Base-by-base conservation (phyloP, 2,797 vertebrate genomes). In the Heteromormyrus szaboi region DNA sequence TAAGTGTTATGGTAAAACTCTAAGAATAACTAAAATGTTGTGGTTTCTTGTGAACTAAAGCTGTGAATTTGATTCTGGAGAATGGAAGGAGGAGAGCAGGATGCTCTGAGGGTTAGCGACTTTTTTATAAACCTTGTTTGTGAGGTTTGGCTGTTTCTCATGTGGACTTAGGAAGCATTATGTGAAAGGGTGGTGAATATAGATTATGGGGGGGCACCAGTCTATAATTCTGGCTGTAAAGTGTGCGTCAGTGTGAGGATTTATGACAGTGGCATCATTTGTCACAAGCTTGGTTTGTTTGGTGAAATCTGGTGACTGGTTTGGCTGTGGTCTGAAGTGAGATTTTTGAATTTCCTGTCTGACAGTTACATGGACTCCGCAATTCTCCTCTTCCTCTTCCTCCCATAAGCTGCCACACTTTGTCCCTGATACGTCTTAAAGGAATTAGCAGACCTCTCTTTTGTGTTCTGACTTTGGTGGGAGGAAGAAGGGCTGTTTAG, bases 261-360 rank as follows among this genome's bases (percentile, higher is more conserved):
- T 79, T 79, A 44, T 44, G 72, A 41, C 14, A n/a, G 37, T 19
- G 17, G 33, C 37, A 44, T 44, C 2, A 79, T 79, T n/a, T 79
- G 37, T 79, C 12, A 17, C 17, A 79, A n/a, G 72, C 72, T 79
- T 79, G 72, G 72, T 44, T 79, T 44, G 14, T 79, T 79, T 44
- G 72, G 72, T 79, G 72, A 79, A 79, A 79, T 79, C 72, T n/a
- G 72, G 37, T 79, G 37, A 41, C 72, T 72, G 65, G 37, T 79
- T 44, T 79, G 72, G 37, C 33, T 41, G 68, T 19, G 33, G 33
- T 76, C 68, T 41, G 68, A 76, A 19, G 37, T 41, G 29, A 86
- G 50, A 86, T 33, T 29, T 37, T 37, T 50, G 14, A 54, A 12
- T 86, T 22, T 33, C 50, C 48, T 51, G 48, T 86, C 14, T 22